phyloP scores from a whole-genome alignment of 2,888 invertebrate genomes.

The Malthinus seriepunctatus region DNA sequence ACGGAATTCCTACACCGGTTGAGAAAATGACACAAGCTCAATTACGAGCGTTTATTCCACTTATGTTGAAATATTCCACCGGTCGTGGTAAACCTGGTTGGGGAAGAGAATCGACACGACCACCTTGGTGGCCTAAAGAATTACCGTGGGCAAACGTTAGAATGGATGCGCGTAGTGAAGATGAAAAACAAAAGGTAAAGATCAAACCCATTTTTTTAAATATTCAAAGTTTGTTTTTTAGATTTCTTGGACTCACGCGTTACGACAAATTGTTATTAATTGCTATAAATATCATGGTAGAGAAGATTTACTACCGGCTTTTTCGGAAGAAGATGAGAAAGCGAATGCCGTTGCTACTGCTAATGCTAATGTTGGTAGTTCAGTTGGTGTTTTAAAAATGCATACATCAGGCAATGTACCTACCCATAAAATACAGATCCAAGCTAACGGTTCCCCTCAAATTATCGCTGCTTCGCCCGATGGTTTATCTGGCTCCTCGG shows the following conservation, averaged over 20 bases:
- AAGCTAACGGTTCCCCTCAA: conserved; percentile 58
- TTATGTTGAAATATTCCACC: conserved; percentile 97
- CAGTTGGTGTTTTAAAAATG: conserved; percentile 60
- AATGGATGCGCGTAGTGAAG: conserved; percentile 95
- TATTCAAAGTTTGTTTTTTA: conserved; percentile 55
- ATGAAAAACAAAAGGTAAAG: conserved; percentile 92
- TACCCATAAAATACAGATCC: conserved; percentile 57
- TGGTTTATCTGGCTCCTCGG: conserved; percentile 55
- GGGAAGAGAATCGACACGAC: conserved; percentile 94
- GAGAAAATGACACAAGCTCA: conserved; percentile 99
- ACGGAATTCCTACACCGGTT: conserved; percentile 96
- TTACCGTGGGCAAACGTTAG: conserved; percentile 98
- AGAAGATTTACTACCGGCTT: conserved; percentile 92
- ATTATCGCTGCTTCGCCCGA: conserved; percentile 59
- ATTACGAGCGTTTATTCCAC: conserved; percentile 92
- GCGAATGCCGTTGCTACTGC: conserved; percentile 63
- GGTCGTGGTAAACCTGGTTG: conserved; percentile 97
- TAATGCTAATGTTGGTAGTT: conserved; percentile 58
- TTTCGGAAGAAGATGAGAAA: conserved; percentile 89
- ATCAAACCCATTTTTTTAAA: background rate
- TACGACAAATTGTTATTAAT: conserved; percentile 95
- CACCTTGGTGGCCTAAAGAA: conserved; percentile 98
- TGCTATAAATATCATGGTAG: conserved; percentile 98
- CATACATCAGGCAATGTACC: conserved; percentile 54
- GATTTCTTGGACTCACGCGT: conserved; percentile 98